These are phyloP conservation scores for Plusia festucae DNA, from an alignment of 2,888 invertebrate species.

Conservation along the genomic window DNA sequence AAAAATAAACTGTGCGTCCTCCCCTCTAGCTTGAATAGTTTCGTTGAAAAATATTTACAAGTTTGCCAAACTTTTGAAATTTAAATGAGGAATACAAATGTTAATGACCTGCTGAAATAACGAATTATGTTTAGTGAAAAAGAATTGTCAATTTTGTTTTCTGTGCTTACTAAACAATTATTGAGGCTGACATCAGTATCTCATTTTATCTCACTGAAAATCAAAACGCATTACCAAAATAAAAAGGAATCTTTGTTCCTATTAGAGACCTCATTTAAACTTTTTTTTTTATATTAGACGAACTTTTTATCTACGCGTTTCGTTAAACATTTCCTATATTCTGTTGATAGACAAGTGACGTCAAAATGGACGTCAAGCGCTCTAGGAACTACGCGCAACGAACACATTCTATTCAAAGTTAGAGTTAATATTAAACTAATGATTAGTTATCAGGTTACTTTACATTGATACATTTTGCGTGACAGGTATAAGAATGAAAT, in stretches of 20 bases:
- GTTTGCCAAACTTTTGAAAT: conserved; percentile 10
- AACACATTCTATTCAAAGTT: conserved; percentile 18
- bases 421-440: conserved; percentile 3
- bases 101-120: conserved; percentile 4
- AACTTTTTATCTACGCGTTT: conserved; percentile 12
- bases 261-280: too few species aligned
- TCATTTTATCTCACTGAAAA: not conserved
- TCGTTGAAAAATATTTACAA: conserved; percentile 13
- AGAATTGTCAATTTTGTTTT: not conserved
- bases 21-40: conserved; percentile 44
- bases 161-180: too few species aligned
- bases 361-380: conserved; percentile 15
- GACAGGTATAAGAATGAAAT: not conserved
- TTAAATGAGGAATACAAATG: conserved; percentile 1
- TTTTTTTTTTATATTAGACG: conserved; percentile 8
- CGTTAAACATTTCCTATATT: conserved; percentile 17
- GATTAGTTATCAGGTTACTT: not conserved
- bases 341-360: conserved; percentile 17
- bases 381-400: conserved; percentile 12
- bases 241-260: too few species aligned
- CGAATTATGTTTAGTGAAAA: not conserved
- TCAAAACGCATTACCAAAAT: not conserved
- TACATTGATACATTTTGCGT: not conserved
- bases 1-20: conserved; percentile 52
- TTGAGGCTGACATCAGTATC: not conserved